A percentile compares a stretch with the other conserved stretches of the same genome.
Conservation (phyloP, 1,140 invertebrate genomes). For the Pseudomyrmex sp. region DNA sequence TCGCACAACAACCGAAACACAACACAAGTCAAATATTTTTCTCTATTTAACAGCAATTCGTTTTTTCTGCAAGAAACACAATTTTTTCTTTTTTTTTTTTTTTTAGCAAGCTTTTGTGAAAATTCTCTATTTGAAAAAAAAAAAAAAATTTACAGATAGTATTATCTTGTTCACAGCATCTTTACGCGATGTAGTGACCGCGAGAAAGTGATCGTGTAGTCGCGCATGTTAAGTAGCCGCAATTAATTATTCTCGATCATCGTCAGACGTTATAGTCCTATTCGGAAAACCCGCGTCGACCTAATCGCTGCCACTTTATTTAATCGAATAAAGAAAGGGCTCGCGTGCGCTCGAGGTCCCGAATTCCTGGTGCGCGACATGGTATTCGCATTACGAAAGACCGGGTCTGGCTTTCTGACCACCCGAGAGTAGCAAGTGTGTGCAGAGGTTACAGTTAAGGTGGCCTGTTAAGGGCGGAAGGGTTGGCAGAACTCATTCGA, state of each 20-base stretch:
- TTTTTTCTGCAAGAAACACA: too few species aligned
- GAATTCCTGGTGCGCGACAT: slow-evolving; percentile 74
- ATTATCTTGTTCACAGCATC: not conserved
- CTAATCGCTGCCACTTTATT: slow-evolving; percentile 80
- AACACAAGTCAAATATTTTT: not conserved
- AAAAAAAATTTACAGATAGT: not conserved
- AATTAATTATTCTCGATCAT: slow-evolving; percentile 67
- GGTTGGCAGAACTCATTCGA: slow-evolving; percentile 61
- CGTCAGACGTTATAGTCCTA: slow-evolving; percentile 56
- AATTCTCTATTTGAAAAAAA: slow-evolving; percentile 3
- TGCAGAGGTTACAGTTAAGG: slow-evolving; percentile 66
- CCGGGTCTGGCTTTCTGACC: slow-evolving; percentile 55
- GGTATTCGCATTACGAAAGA: slow-evolving; percentile 79
- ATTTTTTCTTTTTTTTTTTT: not conserved
- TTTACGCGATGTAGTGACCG: not conserved
- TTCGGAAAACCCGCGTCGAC: slow-evolving; percentile 58
- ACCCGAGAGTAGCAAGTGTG: slow-evolving; percentile 54
- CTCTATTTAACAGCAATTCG: not conserved
- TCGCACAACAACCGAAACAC: not conserved
- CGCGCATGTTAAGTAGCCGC: slow-evolving; percentile 32
- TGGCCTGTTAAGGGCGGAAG: slow-evolving; percentile 63
- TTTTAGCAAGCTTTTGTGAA: not conserved
- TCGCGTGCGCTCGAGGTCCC: slow-evolving; percentile 55
- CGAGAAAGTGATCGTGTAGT: slow-evolving; percentile 16
- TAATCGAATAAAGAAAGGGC: slow-evolving; percentile 76